Evolutionary conservation across 2,888 invertebrate species (phyloP).

Genomic region (Endomychus coccineus): DNA sequence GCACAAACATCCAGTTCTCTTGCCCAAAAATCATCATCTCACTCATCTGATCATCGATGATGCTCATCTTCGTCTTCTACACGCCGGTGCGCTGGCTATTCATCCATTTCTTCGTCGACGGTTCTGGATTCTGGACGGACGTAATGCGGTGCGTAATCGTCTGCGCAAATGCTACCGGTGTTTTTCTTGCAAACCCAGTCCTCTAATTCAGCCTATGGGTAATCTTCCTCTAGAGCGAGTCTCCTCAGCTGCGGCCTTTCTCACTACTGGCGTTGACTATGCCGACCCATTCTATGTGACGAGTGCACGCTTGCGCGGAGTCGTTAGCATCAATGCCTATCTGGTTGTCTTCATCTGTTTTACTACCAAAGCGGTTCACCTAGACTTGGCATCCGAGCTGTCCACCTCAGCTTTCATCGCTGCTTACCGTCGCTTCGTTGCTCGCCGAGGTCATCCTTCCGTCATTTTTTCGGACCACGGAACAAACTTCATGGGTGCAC

Average conservation of each 20-base stretch:
- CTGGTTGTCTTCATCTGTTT: conserved; percentile 4
- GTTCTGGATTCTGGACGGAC: conserved; percentile 1
- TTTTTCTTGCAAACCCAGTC: not conserved
- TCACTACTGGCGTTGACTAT: conserved; percentile 4
- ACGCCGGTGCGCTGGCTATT: not conserved
- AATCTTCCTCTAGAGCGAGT: conserved; percentile 4
- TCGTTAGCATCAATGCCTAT: conserved; percentile 3
- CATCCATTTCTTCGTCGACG: not conserved
- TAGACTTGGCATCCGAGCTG: conserved; percentile 5
- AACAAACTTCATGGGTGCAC: conserved; percentile 7
- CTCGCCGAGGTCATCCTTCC: conserved; percentile 7
- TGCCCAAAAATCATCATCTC: not conserved
- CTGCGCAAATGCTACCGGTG: conserved; percentile 2
- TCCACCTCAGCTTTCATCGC: conserved; percentile 5
- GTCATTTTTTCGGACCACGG: conserved; percentile 3
- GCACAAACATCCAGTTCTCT: conserved; percentile 6
- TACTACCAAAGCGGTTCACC: conserved; percentile 6
- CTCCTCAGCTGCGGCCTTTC: conserved; percentile 5
- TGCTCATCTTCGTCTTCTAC: conserved; percentile 3
- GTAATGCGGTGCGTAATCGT: not conserved
- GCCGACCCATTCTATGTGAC: not conserved
- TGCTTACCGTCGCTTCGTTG: conserved; percentile 8
- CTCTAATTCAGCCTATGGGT: conserved; percentile 3
- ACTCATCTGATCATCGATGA: conserved; percentile 4
- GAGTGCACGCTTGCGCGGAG: conserved; percentile 3